Evolutionary conservation across 2,888 invertebrate species (phyloP).

Genomic region (Microplitis manilae): DNA sequence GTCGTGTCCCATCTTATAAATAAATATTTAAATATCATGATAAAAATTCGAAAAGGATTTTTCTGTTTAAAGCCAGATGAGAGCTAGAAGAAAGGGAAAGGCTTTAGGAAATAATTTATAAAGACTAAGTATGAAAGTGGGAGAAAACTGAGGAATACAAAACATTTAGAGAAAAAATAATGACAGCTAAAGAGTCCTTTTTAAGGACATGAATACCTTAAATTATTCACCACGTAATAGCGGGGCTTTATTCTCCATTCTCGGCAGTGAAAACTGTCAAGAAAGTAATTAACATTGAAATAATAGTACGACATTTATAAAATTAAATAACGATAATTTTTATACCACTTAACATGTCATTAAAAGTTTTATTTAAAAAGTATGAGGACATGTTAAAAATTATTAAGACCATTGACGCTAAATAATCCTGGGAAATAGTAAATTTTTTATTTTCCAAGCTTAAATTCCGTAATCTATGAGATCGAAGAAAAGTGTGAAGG

Average conservation of each 20-base stretch:
- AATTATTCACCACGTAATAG: neutral
- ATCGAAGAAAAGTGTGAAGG: neutral
- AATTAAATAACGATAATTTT: neutral
- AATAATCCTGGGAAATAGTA: neutral
- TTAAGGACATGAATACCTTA: conserved; percentile 7
- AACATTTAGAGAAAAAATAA: conserved; percentile 15
- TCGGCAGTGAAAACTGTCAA: neutral
- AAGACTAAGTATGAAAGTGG: conserved; percentile 5
- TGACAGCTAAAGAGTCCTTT: conserved; percentile 27
- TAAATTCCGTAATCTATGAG: neutral
- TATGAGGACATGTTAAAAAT: neutral
- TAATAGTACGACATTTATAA: neutral
- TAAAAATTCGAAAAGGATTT: neutral
- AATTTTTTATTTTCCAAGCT: neutral
- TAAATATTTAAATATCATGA: neutral
- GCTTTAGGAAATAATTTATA: neutral
- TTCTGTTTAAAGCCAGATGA: neutral
- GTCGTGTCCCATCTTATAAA: too few species aligned
- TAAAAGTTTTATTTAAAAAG: neutral
- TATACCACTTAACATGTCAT: neutral
- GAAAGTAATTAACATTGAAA: neutral
- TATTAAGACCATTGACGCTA: neutral
- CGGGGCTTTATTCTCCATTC: neutral
- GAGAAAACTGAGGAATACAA: conserved; percentile 5
- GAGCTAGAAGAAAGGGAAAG: neutral